Evolutionary conservation across 2,113 vertebrate species (phyloP).

Genomic region (Corythoichthys intestinalis): DNA sequence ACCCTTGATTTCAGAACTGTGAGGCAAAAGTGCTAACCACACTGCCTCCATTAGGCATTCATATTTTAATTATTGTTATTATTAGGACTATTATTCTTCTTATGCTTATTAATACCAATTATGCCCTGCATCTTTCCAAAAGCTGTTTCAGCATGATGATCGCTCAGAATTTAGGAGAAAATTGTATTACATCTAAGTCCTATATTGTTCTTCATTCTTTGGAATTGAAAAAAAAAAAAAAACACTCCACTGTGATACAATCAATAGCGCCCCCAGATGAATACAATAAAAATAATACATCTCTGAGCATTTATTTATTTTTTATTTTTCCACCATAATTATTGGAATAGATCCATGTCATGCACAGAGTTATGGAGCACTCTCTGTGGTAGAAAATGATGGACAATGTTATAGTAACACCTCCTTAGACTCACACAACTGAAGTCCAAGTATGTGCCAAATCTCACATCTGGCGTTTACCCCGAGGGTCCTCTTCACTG

Average conservation of each 20-base stretch:
- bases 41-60: too few species aligned
- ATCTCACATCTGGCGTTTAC: conserved; percentile 42
- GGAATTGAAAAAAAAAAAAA: too few species aligned
- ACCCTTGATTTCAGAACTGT: too few species aligned
- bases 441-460: conserved; percentile 14
- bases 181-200: too few species aligned
- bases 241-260: not conserved
- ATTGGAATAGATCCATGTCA: not conserved
- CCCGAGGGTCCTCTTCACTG: conserved; percentile 11
- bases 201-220: too few species aligned
- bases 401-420: conserved; percentile 2
- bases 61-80: too few species aligned
- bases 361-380: not conserved
- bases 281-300: not conserved
- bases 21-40: too few species aligned
- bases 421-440: conserved; percentile 9
- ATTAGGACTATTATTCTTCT: too few species aligned
- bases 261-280: not conserved
- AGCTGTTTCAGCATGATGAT: too few species aligned
- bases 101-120: too few species aligned
- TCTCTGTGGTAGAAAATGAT: not conserved
- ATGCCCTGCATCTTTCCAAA: too few species aligned
- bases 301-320: not conserved
- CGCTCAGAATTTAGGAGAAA: too few species aligned
- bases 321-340: not conserved